Base-by-base conservation (phyloP, 2,113 vertebrate genomes). In the Pomatostomus ruficeps region DNA sequence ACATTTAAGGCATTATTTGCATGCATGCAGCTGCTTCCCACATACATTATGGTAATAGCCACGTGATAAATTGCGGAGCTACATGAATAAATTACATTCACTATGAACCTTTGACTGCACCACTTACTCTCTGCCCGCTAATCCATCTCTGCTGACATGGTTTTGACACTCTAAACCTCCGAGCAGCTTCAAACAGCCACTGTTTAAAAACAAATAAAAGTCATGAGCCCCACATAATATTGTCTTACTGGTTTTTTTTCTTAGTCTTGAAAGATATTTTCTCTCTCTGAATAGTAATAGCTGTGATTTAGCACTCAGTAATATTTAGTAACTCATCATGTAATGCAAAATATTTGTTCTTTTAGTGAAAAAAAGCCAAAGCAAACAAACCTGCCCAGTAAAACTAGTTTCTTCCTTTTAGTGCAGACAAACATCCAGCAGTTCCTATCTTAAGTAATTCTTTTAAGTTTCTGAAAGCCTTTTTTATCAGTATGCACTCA, bases 41-140 rank as follows among this genome's bases (percentile, higher is more conserved):
- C 43, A 0, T 85, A 93, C 77, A 58, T 93, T 93, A 83, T 89
- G 92, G 72, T 89, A 88, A 96, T 58, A 92, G 45, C 83, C 91
- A 93, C 12, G 73, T 93, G 95, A 95, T 80, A 82, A 94, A 91
- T 88, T 93, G 75, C 0, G 0, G 52, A 71, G 68, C 63, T 79
- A 33, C 16, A 24, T 85, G 91, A 95, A 96, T 95, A 95, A 96
- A 93, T 96, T 96, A 91, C 85, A 84, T 88, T 88, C 78, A 26
- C 61, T 73, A 31, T 91, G 91, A 96, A 88, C 93, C 77, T 95
- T 51, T 93, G 78, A 93, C 94, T 91, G 82, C 51, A 74, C 43
- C 82, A 77, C 85, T 96, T 96, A 93, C 88, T 83, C 52, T 93
- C 90, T 95, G 79, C 94, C 88, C 83, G 46, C 88, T 94, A 92